Base-by-base conservation (phyloP, 2,888 invertebrate species). In the Chromoteleia sp. region DNA sequence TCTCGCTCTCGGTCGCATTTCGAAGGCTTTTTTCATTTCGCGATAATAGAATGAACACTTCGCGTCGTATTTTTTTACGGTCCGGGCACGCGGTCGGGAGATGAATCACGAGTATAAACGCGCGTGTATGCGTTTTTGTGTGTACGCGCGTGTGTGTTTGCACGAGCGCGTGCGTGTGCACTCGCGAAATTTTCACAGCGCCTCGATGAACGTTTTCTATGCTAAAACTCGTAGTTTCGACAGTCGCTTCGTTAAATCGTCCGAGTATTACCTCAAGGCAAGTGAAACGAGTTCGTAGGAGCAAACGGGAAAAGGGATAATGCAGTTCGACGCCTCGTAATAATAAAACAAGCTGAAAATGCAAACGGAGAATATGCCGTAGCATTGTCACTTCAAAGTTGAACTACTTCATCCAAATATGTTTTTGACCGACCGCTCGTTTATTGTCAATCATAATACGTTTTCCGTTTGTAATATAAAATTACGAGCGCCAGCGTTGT, bases 201-300 rank as follows among this genome's bases (percentile, higher is more conserved):
- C 48, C 45, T 75, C 63, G 65, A 56, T 63, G 70, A 70, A 63
- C 77, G 56, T 77, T 77, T 70, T 54, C 70, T 48, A 70, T 77
- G 61, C 45, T 56, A 77, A 77, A 77, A 29, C 77, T 70, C 39
- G 30, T 63, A 56, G 39, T 77, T 68, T 77, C 68, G 70, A 63
- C 70, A 59, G 68, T 70, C 70, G 70, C 63, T 63, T 70, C 77
- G 63, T 77, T 77, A 63, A 77, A 77, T 77, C 70, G 70, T 41
- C 54, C 10, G 48, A 41, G 39, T 48, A 54, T 70, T 70, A 77
- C 77, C 61, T 70, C 68, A 70, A 70, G 61, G 68, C 70, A 63
- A 54, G 63, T n/a, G 45, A 54, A 77, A 61, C 70, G 70, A 56
- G 56, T 61, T 68, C 61, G 43, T 5, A 54, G 54, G 54, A 54